These are phyloP conservation scores for Dasypus novemcinctus DNA, from an alignment of 2,113 vertebrate genomes.

Conservation along the genomic window DNA sequence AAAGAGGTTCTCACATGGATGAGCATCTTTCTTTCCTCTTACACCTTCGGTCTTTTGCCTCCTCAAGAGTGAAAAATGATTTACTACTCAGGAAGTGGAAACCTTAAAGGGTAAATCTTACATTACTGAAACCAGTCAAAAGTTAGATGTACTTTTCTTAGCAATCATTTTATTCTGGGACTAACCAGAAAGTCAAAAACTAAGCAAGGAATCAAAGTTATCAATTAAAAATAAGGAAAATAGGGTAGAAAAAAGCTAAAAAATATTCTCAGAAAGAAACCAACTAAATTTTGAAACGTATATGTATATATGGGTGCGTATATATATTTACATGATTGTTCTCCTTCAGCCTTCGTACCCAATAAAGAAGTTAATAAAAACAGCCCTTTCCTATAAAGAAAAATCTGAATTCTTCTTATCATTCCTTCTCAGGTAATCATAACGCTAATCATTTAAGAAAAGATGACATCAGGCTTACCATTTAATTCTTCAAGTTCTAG, in stretches of 20 bases:
- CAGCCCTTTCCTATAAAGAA: slow-evolving; percentile 11
- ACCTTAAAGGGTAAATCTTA: slow-evolving; percentile 23
- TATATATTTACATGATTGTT: neutral
- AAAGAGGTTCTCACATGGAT: neutral
- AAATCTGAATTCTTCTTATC: slow-evolving; percentile 14
- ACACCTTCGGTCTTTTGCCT: neutral
- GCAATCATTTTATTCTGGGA: slow-evolving; percentile 26
- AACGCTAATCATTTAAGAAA: slow-evolving; percentile 26
- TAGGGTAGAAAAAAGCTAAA: neutral
- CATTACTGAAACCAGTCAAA: neutral
- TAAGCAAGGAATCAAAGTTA: slow-evolving; percentile 39
- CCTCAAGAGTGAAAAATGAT: slow-evolving; percentile 34
- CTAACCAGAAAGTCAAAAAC: slow-evolving; percentile 51
- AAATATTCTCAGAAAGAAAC: neutral
- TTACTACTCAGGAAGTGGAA: slow-evolving; percentile 3
- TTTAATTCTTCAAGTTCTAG: slow-evolving; percentile 92
- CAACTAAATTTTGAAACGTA: neutral
- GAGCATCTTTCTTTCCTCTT: neutral
- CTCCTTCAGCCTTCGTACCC: neutral
- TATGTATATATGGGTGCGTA: neutral
- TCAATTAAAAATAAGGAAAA: slow-evolving; percentile 49
- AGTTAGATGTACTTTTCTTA: slow-evolving; percentile 46
- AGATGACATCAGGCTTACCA: slow-evolving; percentile 82
- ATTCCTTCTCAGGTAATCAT: neutral
- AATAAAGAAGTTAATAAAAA: slow-evolving; percentile 19